A percentile compares a stretch with the other conserved stretches of the same genome.
These are phyloP conservation scores for Etheostoma perlongum DNA, from an alignment of 2,797 vertebrate species.

Conservation along the genomic window DNA sequence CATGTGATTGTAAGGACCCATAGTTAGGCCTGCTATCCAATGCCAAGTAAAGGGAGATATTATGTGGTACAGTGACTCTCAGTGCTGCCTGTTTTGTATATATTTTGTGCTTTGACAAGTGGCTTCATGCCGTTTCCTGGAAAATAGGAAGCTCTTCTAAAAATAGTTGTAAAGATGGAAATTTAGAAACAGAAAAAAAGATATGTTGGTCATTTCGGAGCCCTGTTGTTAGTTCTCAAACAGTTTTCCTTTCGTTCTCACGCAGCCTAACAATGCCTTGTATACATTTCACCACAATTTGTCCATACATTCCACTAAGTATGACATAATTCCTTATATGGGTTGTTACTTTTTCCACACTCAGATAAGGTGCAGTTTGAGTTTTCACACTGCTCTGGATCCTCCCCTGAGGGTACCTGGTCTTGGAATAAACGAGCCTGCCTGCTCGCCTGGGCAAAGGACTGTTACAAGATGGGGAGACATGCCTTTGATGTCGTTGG, in stretches of 20 bases:
- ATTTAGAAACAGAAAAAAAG: conserved; percentile 34
- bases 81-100: conserved; percentile 28
- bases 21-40: conserved; percentile 46
- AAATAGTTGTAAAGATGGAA: conserved; percentile 67
- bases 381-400: conserved; percentile 47
- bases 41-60: conserved; percentile 46
- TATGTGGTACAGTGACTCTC: conserved; percentile 49
- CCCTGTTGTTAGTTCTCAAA: conserved; percentile 27
- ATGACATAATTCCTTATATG: conserved; percentile 52
- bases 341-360: conserved; percentile 40
- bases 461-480: conserved; percentile 39
- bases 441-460: conserved; percentile 37
- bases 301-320: conserved; percentile 48
- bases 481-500: conserved; percentile 67
- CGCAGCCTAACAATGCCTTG: conserved; percentile 36
- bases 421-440: conserved; percentile 56
- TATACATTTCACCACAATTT: conserved; percentile 41
- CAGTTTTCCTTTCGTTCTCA: conserved; percentile 2
- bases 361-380: conserved; percentile 48
- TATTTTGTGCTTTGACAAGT: conserved; percentile 51
- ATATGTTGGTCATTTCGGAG: conserved; percentile 45
- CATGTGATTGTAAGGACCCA: conserved; percentile 49
- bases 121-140: conserved; percentile 52
- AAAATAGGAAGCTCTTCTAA: conserved; percentile 64
- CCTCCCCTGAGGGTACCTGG: conserved; percentile 68